Evolutionary conservation across 1,140 invertebrate genomes (phyloP).

Genomic region (Teleogryllus occipitalis): DNA sequence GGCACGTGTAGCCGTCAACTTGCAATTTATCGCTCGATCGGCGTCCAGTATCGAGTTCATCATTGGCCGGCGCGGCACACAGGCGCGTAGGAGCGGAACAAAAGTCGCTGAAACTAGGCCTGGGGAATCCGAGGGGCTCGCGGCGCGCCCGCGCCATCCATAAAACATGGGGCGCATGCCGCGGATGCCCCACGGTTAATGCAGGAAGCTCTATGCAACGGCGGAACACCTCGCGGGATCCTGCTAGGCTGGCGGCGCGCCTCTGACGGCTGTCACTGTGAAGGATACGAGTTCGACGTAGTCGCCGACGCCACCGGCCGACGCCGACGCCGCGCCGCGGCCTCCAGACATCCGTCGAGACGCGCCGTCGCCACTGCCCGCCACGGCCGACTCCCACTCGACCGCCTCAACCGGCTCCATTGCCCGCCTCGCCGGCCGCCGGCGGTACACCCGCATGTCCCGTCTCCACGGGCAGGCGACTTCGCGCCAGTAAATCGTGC

Average conservation of each 20-base stretch:
- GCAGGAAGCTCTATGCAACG: not conserved
- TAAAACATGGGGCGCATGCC: not conserved
- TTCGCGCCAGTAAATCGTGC: too few species aligned
- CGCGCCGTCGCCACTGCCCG: too few species aligned
- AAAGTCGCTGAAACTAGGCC: not conserved
- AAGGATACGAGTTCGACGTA: not conserved
- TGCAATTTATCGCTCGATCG: not conserved
- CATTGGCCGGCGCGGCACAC: too few species aligned
- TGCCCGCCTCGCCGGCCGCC: too few species aligned
- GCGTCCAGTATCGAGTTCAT: not conserved
- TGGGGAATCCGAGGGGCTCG: not conserved
- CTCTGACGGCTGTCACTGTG: not conserved
- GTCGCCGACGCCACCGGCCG: too few species aligned
- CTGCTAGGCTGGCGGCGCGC: not conserved
- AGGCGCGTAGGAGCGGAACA: not conserved
- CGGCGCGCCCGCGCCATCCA: not conserved
- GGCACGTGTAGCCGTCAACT: not conserved
- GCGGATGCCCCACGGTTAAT: not conserved
- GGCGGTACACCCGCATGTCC: too few species aligned
- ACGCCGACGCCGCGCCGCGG: too few species aligned
- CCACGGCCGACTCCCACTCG: too few species aligned
- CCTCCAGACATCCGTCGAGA: not conserved
- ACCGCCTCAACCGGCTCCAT: too few species aligned
- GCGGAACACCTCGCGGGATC: not conserved
- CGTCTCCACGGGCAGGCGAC: too few species aligned